These are phyloP conservation scores for Menidia beryllina DNA, from an alignment of 2,113 vertebrate genomes.

Conservation along the genomic window DNA sequence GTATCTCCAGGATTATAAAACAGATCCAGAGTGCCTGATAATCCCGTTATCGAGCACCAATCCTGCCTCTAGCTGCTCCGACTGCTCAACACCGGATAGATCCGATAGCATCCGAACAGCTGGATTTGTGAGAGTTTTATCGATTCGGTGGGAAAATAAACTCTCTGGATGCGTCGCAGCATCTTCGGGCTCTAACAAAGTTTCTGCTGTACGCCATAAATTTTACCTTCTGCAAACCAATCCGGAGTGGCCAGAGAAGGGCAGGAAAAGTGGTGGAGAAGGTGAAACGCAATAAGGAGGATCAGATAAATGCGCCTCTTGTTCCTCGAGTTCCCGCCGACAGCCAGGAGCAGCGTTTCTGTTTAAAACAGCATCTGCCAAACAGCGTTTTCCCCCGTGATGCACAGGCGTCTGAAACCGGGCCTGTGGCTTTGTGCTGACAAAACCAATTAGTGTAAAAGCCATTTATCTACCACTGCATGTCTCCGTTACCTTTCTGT, in stretches of 20 bases:
- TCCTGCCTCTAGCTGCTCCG: conserved; percentile 19
- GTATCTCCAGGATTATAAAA: conserved; percentile 36
- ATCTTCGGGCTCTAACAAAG: too few relatives aligned
- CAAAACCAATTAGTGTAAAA: conserved; percentile 68
- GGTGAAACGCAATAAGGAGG: conserved; percentile 16
- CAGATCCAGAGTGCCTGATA: conserved; percentile 19
- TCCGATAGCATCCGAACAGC: too few relatives aligned
- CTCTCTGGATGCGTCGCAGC: too few relatives aligned
- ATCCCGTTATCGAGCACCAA: conserved; percentile 1
- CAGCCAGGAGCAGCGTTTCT: conserved; percentile 38
- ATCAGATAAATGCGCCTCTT: background rate
- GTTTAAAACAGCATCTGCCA: conserved; percentile 46
- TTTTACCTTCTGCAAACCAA: background rate
- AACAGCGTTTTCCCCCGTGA: conserved; percentile 34
- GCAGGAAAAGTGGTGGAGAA: conserved; percentile 1
- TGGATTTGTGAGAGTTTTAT: too few relatives aligned
- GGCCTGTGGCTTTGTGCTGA: conserved; percentile 54
- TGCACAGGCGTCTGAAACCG: conserved; percentile 56
- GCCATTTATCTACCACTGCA: conserved; percentile 37
- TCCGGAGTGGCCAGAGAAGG: background rate
- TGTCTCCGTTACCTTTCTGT: conserved; percentile 37
- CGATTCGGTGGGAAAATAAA: too few relatives aligned
- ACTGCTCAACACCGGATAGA: too few relatives aligned
- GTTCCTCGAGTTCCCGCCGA: conserved; percentile 8
- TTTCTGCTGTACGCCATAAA: background rate